A percentile compares a stretch with the other conserved stretches of the same genome.
These are phyloP conservation scores for Melitaea athalia DNA, from an alignment of 2,888 invertebrate genomes.

Conservation along the genomic window DNA sequence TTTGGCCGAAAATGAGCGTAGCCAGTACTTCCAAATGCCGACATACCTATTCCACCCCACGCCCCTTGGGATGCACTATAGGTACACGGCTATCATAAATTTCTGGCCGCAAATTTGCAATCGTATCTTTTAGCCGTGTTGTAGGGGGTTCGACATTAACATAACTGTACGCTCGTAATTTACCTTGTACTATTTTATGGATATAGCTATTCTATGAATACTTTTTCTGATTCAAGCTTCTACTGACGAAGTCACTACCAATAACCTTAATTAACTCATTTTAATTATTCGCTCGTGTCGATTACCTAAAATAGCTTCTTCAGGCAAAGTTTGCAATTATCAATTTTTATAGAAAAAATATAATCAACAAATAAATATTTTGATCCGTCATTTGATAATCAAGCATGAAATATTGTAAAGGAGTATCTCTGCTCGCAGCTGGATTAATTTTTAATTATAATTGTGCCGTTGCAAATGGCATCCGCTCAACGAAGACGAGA, in stretches of 20 bases:
- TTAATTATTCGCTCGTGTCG: background rate
- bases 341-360: background rate
- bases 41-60: constrained; percentile 75
- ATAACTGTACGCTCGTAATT: constrained; percentile 75
- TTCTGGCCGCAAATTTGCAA: constrained; percentile 82
- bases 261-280: background rate
- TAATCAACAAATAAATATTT: background rate
- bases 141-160: constrained; percentile 75
- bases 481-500: constrained; percentile 53
- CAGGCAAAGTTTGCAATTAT: background rate
- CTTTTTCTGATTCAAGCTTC: background rate
- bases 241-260: background rate
- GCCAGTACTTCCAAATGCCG: constrained; percentile 70
- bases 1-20: constrained; percentile 74
- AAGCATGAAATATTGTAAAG: constrained; percentile 10
- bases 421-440: constrained; percentile 53
- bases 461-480: constrained; percentile 65
- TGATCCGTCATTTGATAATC: background rate
- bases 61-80: constrained; percentile 68
- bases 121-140: constrained; percentile 76
- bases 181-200: constrained; percentile 55
- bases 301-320: background rate
- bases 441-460: constrained; percentile 80
- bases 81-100: constrained; percentile 72
- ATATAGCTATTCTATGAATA: constrained; percentile 11